These are phyloP conservation scores for Drosophila micromelanica DNA, from an alignment of 1,140 invertebrate genomes.

Conservation along the genomic window DNA sequence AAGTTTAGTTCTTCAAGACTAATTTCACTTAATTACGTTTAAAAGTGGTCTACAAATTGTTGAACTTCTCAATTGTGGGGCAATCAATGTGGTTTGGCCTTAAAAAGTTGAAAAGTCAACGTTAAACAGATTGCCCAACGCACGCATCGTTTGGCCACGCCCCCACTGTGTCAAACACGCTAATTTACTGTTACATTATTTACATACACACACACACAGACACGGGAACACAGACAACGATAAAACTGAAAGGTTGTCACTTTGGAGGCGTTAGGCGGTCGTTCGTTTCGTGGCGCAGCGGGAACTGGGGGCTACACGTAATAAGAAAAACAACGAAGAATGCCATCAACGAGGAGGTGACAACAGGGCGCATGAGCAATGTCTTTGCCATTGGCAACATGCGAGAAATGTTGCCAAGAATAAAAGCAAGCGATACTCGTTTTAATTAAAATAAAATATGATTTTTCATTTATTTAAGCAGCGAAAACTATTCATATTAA, in stretches of 20 bases:
- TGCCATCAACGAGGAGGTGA: slow-evolving; percentile 45
- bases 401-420: slow-evolving; percentile 45
- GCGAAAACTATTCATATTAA: not conserved
- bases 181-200: slow-evolving; percentile 83
- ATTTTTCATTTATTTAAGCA: not conserved
- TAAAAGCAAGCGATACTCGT: not conserved
- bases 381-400: slow-evolving; percentile 50
- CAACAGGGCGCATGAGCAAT: slow-evolving; percentile 78
- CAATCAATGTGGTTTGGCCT: slow-evolving; percentile 33
- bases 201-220: slow-evolving; percentile 51
- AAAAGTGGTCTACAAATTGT: not conserved
- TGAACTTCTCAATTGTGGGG: not conserved
- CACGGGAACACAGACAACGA: slow-evolving; percentile 43
- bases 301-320: slow-evolving; percentile 4
- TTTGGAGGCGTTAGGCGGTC: slow-evolving; percentile 72
- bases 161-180: slow-evolving; percentile 79
- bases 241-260: slow-evolving; percentile 83
- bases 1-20: not conserved
- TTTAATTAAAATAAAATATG: not conserved
- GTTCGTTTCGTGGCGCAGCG: slow-evolving; percentile 54
- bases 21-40: not conserved
- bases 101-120: slow-evolving; percentile 71
- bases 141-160: slow-evolving; percentile 73
- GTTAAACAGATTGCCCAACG: slow-evolving; percentile 71
- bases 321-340: slow-evolving; percentile 66